These are phyloP conservation scores for Lagorchestes hirsutus DNA, from an alignment of 2,797 vertebrate genomes.

Conservation along the genomic window DNA sequence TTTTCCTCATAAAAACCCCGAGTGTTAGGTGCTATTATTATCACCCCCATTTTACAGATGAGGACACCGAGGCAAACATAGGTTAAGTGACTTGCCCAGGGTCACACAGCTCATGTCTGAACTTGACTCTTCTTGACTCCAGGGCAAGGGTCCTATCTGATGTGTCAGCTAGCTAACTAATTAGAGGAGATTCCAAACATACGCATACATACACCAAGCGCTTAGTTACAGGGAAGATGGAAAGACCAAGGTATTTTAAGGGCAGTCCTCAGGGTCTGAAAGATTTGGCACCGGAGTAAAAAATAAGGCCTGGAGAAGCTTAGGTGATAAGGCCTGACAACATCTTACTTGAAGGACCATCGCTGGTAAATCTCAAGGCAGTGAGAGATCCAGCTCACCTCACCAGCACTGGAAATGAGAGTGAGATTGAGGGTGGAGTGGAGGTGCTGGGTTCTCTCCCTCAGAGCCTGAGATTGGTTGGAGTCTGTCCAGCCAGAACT, in stretches of 20 bases:
- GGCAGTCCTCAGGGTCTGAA: neutral
- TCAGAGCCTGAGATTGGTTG: neutral
- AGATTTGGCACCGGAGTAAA: neutral
- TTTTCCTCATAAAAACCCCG: neutral
- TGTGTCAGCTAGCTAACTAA: neutral
- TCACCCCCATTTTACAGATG: neutral
- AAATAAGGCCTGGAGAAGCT: neutral
- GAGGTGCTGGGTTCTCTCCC: neutral
- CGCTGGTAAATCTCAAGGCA: neutral
- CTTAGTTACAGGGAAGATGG: neutral
- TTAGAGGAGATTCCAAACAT: neutral
- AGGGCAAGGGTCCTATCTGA: neutral
- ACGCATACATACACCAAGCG: neutral
- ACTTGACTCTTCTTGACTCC: neutral
- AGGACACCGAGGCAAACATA: neutral
- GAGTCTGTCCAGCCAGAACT: neutral
- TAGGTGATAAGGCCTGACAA: neutral
- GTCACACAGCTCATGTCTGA: neutral
- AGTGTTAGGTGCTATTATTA: neutral
- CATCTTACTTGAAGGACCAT: neutral
- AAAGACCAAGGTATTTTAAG: neutral
- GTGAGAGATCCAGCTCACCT: neutral
- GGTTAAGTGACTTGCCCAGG: neutral
- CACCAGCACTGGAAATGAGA: neutral
- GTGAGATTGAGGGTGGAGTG: neutral